Evolutionary conservation across 2,888 invertebrate species (phyloP).

Genomic region (Deroplatys truncata): DNA sequence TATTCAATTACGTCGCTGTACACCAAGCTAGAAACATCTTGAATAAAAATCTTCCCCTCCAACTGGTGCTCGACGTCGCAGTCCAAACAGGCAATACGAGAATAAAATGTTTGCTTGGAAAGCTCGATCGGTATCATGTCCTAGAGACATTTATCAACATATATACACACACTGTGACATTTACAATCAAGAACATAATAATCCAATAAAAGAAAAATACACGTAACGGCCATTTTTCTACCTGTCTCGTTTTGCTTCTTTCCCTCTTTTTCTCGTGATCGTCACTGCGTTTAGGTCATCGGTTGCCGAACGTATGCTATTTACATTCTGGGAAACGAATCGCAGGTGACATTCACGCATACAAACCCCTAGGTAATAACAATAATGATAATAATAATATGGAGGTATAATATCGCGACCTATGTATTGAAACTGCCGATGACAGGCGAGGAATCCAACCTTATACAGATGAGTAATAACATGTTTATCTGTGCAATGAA

Average conservation of each 20-base stretch:
- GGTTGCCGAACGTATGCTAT: not conserved
- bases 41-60: not conserved
- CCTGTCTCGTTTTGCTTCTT: not conserved
- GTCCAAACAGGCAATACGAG: no score
- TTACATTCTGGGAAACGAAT: not conserved
- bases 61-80: not conserved
- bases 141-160: not conserved
- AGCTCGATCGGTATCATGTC: constrained; percentile 1
- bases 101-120: no score
- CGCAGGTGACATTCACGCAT: not conserved
- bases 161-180: not conserved
- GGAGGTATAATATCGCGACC: not conserved
- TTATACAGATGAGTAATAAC: constrained; percentile 8
- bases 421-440: constrained; percentile 12
- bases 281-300: not conserved
- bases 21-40: not conserved
- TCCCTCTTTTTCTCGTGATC: not conserved
- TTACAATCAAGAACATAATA: not conserved
- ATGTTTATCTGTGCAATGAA: not conserved
- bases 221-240: not conserved
- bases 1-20: not conserved
- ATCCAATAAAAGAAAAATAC: constrained; percentile 6
- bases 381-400: constrained; percentile 3
- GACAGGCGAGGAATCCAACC: constrained; percentile 10
- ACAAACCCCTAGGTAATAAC: not conserved